A percentile compares a stretch with the other conserved stretches of the same genome.
Conservation (phyloP, 2,888 invertebrate genomes). For the Zhuqinia jingwanae region DNA sequence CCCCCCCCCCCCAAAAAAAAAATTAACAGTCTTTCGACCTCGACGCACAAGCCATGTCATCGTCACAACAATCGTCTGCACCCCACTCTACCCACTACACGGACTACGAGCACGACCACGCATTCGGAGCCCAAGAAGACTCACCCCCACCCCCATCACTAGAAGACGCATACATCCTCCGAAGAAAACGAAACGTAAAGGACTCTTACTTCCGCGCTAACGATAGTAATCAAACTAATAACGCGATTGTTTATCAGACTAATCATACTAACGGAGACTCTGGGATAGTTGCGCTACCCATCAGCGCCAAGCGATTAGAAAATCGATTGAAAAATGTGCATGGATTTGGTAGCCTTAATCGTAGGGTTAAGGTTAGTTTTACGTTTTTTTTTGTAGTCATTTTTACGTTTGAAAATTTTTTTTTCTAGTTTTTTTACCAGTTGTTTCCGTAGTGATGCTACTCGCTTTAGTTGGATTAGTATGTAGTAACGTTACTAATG, state of each 20-base stretch:
- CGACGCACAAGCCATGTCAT: neutral
- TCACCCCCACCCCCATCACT: too few species aligned
- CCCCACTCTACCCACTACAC: neutral
- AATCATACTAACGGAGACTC: conserved; percentile 10
- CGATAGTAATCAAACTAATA: too few species aligned
- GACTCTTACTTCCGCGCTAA: neutral
- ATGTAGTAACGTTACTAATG: too few species aligned
- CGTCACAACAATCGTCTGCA: neutral
- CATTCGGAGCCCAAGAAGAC: neutral
- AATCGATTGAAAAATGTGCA: conserved; percentile 68
- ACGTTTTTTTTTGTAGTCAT: conserved; percentile 6
- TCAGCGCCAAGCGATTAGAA: conserved; percentile 74
- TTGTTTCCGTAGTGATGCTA: neutral
- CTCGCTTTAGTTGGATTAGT: neutral
- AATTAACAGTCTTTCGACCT: neutral
- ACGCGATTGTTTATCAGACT: neutral
- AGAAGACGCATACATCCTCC: neutral
- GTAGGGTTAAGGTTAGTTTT: conserved; percentile 7
- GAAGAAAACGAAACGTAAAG: neutral
- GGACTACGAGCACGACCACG: neutral
- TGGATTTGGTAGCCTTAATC: conserved; percentile 6
- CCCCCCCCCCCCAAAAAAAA: too few species aligned
- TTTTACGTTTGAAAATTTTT: too few species aligned
- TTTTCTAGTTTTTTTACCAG: neutral
- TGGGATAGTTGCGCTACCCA: conserved; percentile 62